Conservation (phyloP, 2,113 vertebrate species). For the Accipiter cooperii region DNA sequence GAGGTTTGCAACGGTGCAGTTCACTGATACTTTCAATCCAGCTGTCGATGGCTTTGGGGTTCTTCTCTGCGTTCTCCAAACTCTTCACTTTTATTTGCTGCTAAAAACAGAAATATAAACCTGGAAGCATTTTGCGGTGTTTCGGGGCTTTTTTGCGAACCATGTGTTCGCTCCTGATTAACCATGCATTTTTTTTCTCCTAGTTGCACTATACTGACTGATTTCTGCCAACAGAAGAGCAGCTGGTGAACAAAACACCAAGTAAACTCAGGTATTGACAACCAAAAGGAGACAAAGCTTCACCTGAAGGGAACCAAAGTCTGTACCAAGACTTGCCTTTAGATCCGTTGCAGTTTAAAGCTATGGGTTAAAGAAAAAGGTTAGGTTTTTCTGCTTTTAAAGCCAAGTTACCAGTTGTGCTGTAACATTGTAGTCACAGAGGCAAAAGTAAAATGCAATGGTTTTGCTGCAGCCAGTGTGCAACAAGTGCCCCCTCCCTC, state of each 20-base stretch:
- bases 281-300: background rate
- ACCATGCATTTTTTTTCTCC: background rate
- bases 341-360: background rate
- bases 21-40: constrained; percentile 90
- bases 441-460: background rate
- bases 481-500: background rate
- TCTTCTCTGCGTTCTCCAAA: constrained; percentile 83
- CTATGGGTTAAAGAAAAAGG: background rate
- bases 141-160: background rate
- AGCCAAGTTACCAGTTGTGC: background rate
- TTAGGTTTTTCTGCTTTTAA: background rate
- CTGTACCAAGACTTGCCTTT: background rate
- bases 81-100: constrained; percentile 87
- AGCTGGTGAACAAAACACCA: background rate
- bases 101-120: constrained; percentile 2
- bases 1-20: constrained; percentile 79
- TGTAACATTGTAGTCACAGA: too few species aligned
- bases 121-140: background rate
- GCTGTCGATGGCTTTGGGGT: constrained; percentile 80
- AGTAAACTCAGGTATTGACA: background rate
- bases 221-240: background rate
- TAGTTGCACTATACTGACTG: background rate
- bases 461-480: background rate
- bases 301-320: background rate
- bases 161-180: background rate